These are phyloP conservation scores for Agapornis canus DNA, from an alignment of 2,797 vertebrate species.

Conservation along the genomic window DNA sequence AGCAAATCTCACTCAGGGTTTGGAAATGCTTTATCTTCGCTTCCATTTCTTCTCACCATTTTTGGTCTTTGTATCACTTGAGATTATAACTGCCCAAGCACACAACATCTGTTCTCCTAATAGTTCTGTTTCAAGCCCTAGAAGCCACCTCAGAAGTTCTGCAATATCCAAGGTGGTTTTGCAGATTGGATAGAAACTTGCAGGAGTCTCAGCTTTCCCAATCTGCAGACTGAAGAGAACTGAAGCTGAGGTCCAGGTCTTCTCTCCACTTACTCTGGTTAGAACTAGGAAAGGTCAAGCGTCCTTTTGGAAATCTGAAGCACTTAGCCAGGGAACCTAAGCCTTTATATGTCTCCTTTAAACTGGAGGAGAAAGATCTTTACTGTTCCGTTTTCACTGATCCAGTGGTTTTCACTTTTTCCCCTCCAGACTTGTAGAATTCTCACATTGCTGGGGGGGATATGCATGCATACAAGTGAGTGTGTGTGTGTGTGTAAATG, in stretches of 20 bases:
- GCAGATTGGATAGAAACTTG: neutral
- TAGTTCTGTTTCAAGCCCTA: neutral
- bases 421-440: constrained; percentile 1
- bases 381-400: constrained; percentile 8
- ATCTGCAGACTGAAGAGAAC: neutral
- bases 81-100: neutral
- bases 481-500: neutral
- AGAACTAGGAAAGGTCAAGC: neutral
- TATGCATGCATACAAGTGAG: neutral
- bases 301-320: neutral
- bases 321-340: neutral
- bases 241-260: neutral
- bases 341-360: neutral
- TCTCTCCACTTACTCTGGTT: neutral
- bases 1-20: neutral
- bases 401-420: constrained; percentile 2
- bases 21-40: neutral
- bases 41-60: neutral
- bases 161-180: neutral
- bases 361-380: neutral
- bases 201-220: neutral
- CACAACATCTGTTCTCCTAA: neutral
- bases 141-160: neutral
- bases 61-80: neutral
- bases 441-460: neutral